phyloP scores from a whole-genome alignment of 2,113 vertebrate genomes.

The Leptobrachium ailaonicum region DNA sequence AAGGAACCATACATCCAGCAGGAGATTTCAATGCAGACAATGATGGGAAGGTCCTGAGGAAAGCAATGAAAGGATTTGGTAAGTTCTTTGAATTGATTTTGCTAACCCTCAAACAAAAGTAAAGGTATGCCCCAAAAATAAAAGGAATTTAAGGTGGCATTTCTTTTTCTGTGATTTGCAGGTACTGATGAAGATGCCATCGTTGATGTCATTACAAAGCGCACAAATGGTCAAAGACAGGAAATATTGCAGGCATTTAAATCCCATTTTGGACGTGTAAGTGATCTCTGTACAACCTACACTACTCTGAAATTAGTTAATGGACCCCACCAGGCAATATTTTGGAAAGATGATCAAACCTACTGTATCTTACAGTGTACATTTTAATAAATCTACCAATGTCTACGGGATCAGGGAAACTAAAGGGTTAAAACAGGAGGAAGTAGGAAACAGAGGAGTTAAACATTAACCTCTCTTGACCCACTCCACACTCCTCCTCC shows the following conservation, averaged over 20 bases:
- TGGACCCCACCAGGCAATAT: too few species aligned
- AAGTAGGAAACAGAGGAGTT: too few species aligned
- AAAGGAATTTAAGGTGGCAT: not conserved
- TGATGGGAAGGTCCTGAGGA: slow-evolving; percentile 88
- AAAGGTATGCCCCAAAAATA: too few species aligned
- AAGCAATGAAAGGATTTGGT: slow-evolving; percentile 98
- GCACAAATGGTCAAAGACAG: slow-evolving; percentile 89
- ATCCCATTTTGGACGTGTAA: slow-evolving; percentile 89
- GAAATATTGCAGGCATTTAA: slow-evolving; percentile 89
- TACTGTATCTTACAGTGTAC: too few species aligned
- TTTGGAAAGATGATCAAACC: too few species aligned
- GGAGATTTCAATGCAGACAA: slow-evolving; percentile 74
- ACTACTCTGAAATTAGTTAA: too few species aligned
- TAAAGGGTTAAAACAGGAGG: too few species aligned
- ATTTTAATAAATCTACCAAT: too few species aligned
- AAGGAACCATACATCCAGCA: slow-evolving; percentile 72
- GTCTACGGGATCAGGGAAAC: too few species aligned
- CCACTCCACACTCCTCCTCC: too few species aligned
- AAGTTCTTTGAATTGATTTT: slow-evolving; percentile 33
- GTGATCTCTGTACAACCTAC: not conserved
- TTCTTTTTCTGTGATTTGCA: slow-evolving; percentile 52
- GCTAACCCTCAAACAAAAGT: too few species aligned
- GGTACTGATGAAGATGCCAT: slow-evolving; percentile 90
- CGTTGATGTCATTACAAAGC: slow-evolving; percentile 81
- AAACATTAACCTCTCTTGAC: too few species aligned